phyloP scores from a whole-genome alignment of 2,113 vertebrate genomes.

The Catharus fuscescens region DNA sequence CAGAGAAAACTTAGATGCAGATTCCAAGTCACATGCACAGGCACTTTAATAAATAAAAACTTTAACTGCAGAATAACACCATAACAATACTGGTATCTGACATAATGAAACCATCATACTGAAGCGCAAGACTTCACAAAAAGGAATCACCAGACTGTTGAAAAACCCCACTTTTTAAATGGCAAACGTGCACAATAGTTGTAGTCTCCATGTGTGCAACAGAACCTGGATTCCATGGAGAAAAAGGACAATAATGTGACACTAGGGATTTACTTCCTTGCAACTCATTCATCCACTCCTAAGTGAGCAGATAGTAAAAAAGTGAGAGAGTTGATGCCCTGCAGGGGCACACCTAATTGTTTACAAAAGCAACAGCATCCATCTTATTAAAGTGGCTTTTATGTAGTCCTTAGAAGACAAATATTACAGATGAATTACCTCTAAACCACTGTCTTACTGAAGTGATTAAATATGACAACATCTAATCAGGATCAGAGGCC shows the following conservation, averaged over 20 bases:
- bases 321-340: not conserved
- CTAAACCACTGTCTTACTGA: not conserved
- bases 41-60: not conserved
- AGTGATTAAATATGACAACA: not conserved
- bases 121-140: not conserved
- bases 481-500: not conserved
- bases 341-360: not conserved
- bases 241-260: not conserved
- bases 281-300: not conserved
- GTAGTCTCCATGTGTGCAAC: not conserved
- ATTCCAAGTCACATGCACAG: not conserved
- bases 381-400: not conserved
- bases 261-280: not conserved
- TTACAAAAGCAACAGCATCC: not conserved
- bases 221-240: not conserved
- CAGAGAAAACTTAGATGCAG: not conserved
- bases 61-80: not conserved
- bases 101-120: not conserved
- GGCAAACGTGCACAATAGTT: not conserved
- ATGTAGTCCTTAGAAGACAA: not conserved
- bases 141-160: not conserved
- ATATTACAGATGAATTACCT: not conserved
- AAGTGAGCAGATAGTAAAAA: not conserved
- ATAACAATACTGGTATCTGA: not conserved
- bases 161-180: not conserved